phyloP scores from a whole-genome alignment of 2,888 invertebrate genomes.

The Polydrusus pterygomalis region DNA sequence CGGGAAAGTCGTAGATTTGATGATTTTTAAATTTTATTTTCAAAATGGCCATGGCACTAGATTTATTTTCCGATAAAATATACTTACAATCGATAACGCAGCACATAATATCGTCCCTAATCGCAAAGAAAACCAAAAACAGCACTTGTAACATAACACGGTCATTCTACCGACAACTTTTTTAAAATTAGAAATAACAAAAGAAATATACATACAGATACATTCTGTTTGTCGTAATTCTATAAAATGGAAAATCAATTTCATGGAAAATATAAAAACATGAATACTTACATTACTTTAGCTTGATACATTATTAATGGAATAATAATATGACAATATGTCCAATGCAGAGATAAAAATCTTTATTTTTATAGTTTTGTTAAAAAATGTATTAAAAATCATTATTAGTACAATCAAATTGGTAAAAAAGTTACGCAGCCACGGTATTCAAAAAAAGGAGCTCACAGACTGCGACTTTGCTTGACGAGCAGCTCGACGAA shows the following conservation, averaged over 20 bases:
- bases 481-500: too few species aligned
- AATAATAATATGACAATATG: background rate
- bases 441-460: too few species aligned
- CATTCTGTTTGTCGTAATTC: background rate
- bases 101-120: slow-evolving; percentile 29
- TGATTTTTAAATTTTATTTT: too few species aligned
- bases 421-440: too few species aligned
- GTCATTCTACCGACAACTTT: background rate
- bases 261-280: slow-evolving; percentile 10
- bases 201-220: background rate
- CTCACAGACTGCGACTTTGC: too few species aligned
- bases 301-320: slow-evolving; percentile 9
- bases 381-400: background rate
- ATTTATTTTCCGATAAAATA: too few species aligned
- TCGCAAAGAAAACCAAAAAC: slow-evolving; percentile 49
- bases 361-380: background rate
- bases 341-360: background rate
- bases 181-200: background rate
- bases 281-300: background rate
- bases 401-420: too few species aligned
- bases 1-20: too few species aligned
- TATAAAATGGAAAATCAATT: slow-evolving; percentile 12
- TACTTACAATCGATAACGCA: slow-evolving; percentile 42
- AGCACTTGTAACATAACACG: slow-evolving; percentile 27
- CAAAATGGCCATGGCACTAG: too few species aligned